phyloP scores from a whole-genome alignment of 2,797 vertebrate genomes.

The Poecilia wingei region DNA sequence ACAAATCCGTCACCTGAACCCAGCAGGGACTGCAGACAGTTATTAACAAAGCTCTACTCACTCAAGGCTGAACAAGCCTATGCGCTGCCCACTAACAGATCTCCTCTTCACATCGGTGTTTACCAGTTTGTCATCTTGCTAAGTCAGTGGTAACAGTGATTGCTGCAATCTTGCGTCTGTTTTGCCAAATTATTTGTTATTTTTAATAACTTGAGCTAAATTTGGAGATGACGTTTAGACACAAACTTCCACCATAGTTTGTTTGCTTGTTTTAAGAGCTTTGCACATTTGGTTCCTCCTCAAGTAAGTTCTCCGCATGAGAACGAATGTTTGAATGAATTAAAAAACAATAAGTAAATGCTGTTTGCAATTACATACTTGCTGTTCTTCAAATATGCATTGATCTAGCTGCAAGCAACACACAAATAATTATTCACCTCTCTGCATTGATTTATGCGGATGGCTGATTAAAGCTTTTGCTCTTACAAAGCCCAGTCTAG shows the following conservation, averaged over 20 bases:
- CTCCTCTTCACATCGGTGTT: slow-evolving; percentile 24
- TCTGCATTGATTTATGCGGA: slow-evolving; percentile 35
- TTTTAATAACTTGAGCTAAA: slow-evolving; percentile 23
- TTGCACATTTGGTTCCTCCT: slow-evolving; percentile 8
- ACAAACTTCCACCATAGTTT: slow-evolving; percentile 5
- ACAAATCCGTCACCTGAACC: slow-evolving; percentile 43
- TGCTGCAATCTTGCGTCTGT: slow-evolving; percentile 32
- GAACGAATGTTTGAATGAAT: neutral
- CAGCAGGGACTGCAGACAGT: slow-evolving; percentile 51
- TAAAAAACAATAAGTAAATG: neutral
- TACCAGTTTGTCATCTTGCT: neutral
- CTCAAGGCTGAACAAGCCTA: slow-evolving; percentile 48
- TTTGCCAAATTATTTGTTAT: slow-evolving; percentile 27
- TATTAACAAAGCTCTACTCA: slow-evolving; percentile 53
- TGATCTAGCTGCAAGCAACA: slow-evolving; percentile 11
- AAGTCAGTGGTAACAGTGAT: neutral
- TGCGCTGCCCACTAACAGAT: slow-evolving; percentile 18
- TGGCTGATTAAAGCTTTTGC: slow-evolving; percentile 41
- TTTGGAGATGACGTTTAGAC: slow-evolving; percentile 35
- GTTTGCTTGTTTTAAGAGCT: slow-evolving; percentile 17
- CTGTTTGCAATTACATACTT: neutral
- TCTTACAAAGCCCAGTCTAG: slow-evolving; percentile 14
- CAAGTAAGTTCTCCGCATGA: neutral
- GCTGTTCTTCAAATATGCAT: neutral
- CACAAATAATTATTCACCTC: slow-evolving; percentile 20